Base-by-base conservation (phyloP, 2,888 invertebrate genomes). In the Troides helena region DNA sequence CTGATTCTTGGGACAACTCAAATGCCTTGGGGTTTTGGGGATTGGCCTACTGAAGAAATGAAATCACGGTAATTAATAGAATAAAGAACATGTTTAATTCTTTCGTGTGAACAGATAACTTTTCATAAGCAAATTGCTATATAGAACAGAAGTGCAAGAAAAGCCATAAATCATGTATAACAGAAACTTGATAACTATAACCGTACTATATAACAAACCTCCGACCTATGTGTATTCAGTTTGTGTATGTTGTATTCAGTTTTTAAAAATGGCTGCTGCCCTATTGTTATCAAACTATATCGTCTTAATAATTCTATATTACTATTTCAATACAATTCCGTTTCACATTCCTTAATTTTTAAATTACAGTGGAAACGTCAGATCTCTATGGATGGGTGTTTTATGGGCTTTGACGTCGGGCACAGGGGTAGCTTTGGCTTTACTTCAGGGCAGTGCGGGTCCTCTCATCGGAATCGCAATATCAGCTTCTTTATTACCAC, bases 381-480 rank as follows among this genome's bases (percentile, higher is more conserved):
- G 96, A 67, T 94, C 95, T 0, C 84, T 96, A 17, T 96, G 96
- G 96, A 95, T 96, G 95, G 96, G 95, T 58, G 94, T 96, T 0
- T 85, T 95, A 12, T 96, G 95, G 96, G 96, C 96, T 8, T 81
- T 96, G 68, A 95, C 96, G 39, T 96, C 96, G 14, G 96, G 96
- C 18, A 95, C 95, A 8, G 97, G 97, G 12, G 97, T 97, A 18
- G 97, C 97, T 1, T 93, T 97, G 25, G 97, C 97, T n/a, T 90
- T 97, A 67, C 92, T 97, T 0, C 97, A 97, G 80, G 97, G 97
- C 53, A 97, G 96, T 81, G 96, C 96, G 58, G 97, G 97, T 0
- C 97, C 97, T 0, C 88, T 97, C 64, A 97, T 97, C 73, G 97
- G 97, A 71, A 97, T 97, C 67, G 97, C 97, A n/a, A 97, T 97